Percentiles rank a stretch among this genome's conserved stretches.
Evolutionary conservation across 1,140 invertebrate genomes (phyloP).

Genomic region (Belonocnema kinseyi): DNA sequence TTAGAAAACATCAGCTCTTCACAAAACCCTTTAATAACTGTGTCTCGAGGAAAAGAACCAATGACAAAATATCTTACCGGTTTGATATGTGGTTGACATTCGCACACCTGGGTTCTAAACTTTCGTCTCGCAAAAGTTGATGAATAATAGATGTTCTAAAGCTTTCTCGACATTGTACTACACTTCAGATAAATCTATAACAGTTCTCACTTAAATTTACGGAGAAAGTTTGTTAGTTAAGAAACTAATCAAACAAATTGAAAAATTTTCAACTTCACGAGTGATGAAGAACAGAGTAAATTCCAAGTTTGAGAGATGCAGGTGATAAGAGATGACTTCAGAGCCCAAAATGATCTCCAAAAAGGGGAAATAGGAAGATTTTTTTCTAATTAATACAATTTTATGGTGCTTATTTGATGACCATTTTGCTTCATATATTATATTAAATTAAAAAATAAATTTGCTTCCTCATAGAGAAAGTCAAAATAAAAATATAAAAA

Average conservation of each 20-base stretch:
- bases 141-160: slow-evolving; percentile 12
- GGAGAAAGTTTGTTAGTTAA: background rate
- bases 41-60: background rate
- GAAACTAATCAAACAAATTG: background rate
- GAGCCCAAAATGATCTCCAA: too few species aligned
- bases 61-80: background rate
- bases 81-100: background rate
- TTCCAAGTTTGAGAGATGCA: too few species aligned
- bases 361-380: too few species aligned
- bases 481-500: too few species aligned
- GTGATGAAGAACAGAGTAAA: too few species aligned
- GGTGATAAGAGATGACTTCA: too few species aligned
- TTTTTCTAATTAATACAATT: too few species aligned
- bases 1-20: background rate
- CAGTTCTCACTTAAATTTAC: background rate
- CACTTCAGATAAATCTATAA: background rate
- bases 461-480: too few species aligned
- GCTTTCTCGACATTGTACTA: slow-evolving; percentile 3
- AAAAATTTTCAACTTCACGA: too few species aligned
- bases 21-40: background rate
- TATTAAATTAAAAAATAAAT: too few species aligned
- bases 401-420: too few species aligned
- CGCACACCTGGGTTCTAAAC: background rate
- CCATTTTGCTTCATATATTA: too few species aligned
- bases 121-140: slow-evolving; percentile 15